phyloP scores from a whole-genome alignment of 2,888 invertebrate genomes.

The Dicycla oo region DNA sequence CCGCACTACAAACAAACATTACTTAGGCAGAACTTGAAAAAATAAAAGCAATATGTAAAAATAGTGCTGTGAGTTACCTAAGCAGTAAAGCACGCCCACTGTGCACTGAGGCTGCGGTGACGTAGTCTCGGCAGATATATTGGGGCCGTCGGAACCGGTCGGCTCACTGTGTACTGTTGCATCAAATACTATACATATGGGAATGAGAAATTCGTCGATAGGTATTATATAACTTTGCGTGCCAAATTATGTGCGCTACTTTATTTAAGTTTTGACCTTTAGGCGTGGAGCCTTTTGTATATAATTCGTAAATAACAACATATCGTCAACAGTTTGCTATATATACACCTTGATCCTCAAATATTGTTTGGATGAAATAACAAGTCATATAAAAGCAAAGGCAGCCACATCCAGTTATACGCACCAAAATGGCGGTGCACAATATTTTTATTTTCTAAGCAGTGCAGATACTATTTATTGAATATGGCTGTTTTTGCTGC shows the following conservation, averaged over 20 bases:
- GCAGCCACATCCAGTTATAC: no score
- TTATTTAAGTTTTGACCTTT: slow-evolving; percentile 45
- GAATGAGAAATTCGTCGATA: slow-evolving; percentile 69
- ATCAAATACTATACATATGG: slow-evolving; percentile 81
- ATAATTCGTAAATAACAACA: not conserved
- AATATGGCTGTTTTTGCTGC: no score
- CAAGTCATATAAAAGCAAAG: no score
- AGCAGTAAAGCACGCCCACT: slow-evolving; percentile 71
- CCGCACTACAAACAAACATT: slow-evolving; percentile 43
- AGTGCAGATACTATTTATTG: no score
- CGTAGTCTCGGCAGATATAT: slow-evolving; percentile 75
- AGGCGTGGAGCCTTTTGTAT: not conserved
- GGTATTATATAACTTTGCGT: slow-evolving; percentile 74
- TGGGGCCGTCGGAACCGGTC: slow-evolving; percentile 83
- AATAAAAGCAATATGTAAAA: slow-evolving; percentile 42
- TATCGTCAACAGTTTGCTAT: not conserved
- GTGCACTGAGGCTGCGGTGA: slow-evolving; percentile 69
- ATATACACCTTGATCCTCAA: not conserved
- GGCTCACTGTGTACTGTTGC: slow-evolving; percentile 80
- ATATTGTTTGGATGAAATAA: not conserved
- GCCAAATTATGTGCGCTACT: slow-evolving; percentile 58
- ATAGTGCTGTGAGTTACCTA: slow-evolving; percentile 52
- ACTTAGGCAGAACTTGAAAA: slow-evolving; percentile 44
- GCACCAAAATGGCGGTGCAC: no score
- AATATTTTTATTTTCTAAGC: no score